Conservation (phyloP, 2,797 vertebrate genomes). For the Phyllotis vaccarum region DNA sequence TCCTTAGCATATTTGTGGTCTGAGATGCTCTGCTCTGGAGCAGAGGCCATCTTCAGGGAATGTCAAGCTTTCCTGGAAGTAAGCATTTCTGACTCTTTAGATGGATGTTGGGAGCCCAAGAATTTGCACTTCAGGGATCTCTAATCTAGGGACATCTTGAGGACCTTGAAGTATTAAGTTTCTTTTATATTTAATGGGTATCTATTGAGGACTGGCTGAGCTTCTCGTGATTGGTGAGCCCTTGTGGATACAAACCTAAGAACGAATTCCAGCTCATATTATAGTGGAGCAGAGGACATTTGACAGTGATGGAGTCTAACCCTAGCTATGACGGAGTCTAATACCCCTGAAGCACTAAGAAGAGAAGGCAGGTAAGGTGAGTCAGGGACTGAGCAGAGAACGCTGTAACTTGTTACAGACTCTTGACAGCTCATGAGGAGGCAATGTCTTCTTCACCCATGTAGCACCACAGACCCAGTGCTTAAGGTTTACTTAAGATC, state of each 20-base stretch:
- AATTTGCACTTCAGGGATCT: neutral
- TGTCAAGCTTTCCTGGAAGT: neutral
- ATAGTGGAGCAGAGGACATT: neutral
- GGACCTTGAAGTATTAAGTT: neutral
- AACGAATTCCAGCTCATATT: neutral
- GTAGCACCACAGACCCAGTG: neutral
- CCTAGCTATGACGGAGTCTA: no score
- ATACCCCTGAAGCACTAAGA: neutral
- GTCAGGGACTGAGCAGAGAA: neutral
- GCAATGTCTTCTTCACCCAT: neutral
- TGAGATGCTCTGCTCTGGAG: neutral
- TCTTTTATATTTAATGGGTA: neutral
- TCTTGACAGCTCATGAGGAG: neutral
- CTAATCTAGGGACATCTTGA: neutral
- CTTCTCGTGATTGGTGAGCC: neutral
- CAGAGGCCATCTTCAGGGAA: neutral
- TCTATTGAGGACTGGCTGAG: neutral
- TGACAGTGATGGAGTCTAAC: neutral
- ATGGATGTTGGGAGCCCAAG: neutral
- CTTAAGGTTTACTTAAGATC: neutral
- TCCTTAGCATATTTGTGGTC: neutral
- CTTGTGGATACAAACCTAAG: neutral
- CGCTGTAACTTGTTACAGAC: neutral
- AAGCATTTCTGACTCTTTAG: neutral
- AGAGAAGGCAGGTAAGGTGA: neutral